Conservation (phyloP, 2,113 vertebrate genomes). For the Corydoras sp. region DNA sequence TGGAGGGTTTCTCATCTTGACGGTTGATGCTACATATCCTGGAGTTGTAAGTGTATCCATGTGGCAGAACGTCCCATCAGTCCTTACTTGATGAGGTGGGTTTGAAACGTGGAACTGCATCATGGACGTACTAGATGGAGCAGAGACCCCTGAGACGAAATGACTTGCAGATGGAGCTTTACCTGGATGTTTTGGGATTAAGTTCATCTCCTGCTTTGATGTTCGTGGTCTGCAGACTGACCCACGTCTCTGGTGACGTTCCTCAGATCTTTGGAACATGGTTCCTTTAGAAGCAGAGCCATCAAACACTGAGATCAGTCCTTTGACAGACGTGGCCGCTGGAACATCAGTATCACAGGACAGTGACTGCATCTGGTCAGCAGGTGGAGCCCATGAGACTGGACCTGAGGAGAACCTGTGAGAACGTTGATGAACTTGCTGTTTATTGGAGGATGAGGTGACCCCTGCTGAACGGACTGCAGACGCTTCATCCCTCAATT, state of each 20-base stretch:
- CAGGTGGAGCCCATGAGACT: too few relatives aligned
- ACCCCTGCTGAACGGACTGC: neutral
- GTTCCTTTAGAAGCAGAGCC: constrained; percentile 21
- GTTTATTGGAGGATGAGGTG: neutral
- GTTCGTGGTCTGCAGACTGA: neutral
- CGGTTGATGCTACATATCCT: neutral
- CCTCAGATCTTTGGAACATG: constrained; percentile 4
- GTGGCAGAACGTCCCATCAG: neutral
- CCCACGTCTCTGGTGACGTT: neutral
- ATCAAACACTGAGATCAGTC: constrained; percentile 57
- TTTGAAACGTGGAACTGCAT: neutral
- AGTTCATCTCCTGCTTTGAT: neutral
- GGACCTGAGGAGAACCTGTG: too few relatives aligned
- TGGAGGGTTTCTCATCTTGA: too few relatives aligned
- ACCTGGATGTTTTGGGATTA: constrained; percentile 3
- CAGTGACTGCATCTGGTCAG: too few relatives aligned
- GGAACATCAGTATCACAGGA: constrained; percentile 7
- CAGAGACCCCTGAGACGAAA: constrained; percentile 9
- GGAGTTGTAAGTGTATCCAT: neutral
- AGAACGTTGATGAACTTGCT: neutral
- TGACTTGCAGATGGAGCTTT: neutral
- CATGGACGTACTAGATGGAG: too few relatives aligned
- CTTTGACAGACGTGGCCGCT: constrained; percentile 45
- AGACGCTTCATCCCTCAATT: neutral
- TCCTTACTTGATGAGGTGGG: neutral